Evolutionary conservation across 2,113 vertebrate genomes (phyloP).

Genomic region (Picathartes gymnocephalus): DNA sequence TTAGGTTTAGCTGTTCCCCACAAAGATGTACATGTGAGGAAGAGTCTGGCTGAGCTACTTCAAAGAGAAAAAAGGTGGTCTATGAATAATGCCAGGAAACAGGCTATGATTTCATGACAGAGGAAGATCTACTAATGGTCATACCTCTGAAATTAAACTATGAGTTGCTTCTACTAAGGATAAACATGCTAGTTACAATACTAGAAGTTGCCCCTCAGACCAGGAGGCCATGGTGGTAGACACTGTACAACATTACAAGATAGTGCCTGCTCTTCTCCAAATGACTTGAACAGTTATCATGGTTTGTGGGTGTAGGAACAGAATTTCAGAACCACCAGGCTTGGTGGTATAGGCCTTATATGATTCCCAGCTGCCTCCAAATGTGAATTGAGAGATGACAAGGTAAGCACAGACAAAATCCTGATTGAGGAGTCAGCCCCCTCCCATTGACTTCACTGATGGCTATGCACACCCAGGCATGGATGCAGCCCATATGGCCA

Average conservation of each 20-base stretch:
- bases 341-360: not conserved
- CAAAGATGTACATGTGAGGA: not conserved
- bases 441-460: not conserved
- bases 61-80: not conserved
- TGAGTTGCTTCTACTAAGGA: not conserved
- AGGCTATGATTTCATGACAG: not conserved
- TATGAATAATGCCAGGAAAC: not conserved
- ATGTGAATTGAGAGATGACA: not conserved
- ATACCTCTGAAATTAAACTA: not conserved
- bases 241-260: too few species aligned
- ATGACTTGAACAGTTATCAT: not conserved
- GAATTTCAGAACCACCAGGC: not conserved
- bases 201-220: not conserved
- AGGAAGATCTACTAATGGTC: not conserved
- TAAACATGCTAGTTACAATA: not conserved
- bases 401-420: not conserved
- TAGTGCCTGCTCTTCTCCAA: not conserved
- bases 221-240: not conserved
- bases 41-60: not conserved
- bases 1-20: not conserved
- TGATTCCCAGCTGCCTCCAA: not conserved
- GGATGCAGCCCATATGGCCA: not conserved
- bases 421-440: not conserved
- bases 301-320: accelerated
- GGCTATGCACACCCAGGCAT: not conserved